phyloP scores from a whole-genome alignment of 2,797 vertebrate genomes.

The Masticophis lateralis region DNA sequence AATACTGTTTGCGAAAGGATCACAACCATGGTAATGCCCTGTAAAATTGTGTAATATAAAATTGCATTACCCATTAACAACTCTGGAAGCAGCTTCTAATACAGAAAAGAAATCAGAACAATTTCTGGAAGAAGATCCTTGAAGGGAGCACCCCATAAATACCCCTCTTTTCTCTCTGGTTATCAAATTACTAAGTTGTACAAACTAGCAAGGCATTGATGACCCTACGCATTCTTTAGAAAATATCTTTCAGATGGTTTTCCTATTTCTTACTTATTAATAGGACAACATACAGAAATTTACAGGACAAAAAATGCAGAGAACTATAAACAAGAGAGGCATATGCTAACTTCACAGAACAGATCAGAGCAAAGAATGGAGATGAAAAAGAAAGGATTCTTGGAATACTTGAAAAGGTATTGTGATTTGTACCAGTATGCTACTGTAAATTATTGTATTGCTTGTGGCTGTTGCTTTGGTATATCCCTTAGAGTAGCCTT shows the following conservation, averaged over 20 bases:
- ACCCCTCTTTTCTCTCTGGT: neutral
- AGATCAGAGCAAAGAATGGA: neutral
- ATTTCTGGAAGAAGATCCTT: neutral
- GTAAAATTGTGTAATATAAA: neutral
- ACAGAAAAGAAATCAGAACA: neutral
- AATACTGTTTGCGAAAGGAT: neutral
- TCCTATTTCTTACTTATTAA: constrained; percentile 7
- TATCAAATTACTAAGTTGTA: neutral
- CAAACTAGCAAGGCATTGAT: neutral
- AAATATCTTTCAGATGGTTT: neutral
- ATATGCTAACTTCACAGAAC: neutral
- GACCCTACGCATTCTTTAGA: neutral
- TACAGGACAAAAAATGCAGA: neutral
- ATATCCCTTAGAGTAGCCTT: neutral
- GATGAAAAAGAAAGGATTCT: constrained; percentile 31
- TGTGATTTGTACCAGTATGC: neutral
- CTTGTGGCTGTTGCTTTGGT: neutral
- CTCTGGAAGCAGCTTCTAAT: neutral
- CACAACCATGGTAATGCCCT: neutral
- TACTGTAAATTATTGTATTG: neutral
- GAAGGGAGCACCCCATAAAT: neutral
- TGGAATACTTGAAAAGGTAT: constrained; percentile 57
- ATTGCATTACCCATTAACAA: neutral
- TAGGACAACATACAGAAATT: constrained; percentile 27
- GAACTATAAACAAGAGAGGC: neutral